These are phyloP conservation scores for Uloborus plumipes DNA, from an alignment of 2,888 invertebrate genomes.

Conservation along the genomic window DNA sequence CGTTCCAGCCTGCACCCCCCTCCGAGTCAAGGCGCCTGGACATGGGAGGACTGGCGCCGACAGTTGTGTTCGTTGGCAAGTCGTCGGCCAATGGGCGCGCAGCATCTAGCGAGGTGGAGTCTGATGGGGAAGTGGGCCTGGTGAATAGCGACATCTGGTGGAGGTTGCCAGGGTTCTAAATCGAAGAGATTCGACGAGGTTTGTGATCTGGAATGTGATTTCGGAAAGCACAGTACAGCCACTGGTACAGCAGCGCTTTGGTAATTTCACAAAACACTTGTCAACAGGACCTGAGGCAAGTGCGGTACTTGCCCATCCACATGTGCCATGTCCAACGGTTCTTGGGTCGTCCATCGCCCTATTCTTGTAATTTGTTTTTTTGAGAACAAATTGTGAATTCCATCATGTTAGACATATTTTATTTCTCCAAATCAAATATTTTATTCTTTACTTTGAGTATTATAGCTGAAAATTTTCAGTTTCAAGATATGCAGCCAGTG, in stretches of 20 bases:
- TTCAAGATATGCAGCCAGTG: too few relatives aligned
- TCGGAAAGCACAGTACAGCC: too few relatives aligned
- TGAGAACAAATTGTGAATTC: too few relatives aligned
- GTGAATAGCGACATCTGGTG: slow-evolving; percentile 50
- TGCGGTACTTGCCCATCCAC: neutral
- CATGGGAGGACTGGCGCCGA: slow-evolving; percentile 49
- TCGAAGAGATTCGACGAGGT: neutral
- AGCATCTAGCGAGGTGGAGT: slow-evolving; percentile 21
- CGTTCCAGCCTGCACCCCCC: slow-evolving; percentile 30
- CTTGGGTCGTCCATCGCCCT: too few relatives aligned
- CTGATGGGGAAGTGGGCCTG: neutral
- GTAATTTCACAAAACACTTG: neutral
- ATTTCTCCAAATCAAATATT: too few relatives aligned
- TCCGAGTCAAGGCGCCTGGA: slow-evolving; percentile 35
- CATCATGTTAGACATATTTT: too few relatives aligned
- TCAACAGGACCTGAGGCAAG: neutral
- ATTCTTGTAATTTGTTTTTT: too few relatives aligned
- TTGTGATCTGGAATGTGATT: neutral
- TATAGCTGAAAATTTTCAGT: too few relatives aligned
- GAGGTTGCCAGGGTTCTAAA: neutral
- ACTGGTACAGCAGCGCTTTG: too few relatives aligned
- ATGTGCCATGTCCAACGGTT: too few relatives aligned
- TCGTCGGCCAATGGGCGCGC: slow-evolving; percentile 17
- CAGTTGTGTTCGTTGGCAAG: slow-evolving; percentile 43
- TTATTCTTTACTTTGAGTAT: too few relatives aligned